A percentile compares a stretch with the other conserved stretches of the same genome.
phyloP scores from a whole-genome alignment of 2,797 vertebrate species.

The Lepidocolaptes lacrymiger region DNA sequence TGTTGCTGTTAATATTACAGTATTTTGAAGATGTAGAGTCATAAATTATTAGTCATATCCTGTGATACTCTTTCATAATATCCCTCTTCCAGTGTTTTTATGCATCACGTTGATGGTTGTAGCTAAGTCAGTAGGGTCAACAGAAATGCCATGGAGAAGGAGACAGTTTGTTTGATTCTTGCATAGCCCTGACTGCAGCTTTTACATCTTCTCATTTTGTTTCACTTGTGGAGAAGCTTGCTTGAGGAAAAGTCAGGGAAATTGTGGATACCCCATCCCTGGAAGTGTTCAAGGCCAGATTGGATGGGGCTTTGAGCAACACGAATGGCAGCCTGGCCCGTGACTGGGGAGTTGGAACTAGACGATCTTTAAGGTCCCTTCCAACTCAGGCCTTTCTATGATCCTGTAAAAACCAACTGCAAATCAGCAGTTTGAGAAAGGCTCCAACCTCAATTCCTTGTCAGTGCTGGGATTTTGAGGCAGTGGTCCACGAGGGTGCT shows the following conservation, averaged over 20 bases:
- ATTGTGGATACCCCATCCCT: neutral
- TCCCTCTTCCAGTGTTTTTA: neutral
- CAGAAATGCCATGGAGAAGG: neutral
- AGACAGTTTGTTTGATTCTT: neutral
- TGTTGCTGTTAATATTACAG: neutral
- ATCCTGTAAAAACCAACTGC: neutral
- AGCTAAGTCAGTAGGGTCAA: neutral
- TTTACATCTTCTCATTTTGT: neutral
- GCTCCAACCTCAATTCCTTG: neutral
- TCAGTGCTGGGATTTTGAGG: neutral
- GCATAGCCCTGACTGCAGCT: neutral
- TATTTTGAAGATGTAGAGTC: neutral
- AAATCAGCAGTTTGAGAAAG: neutral
- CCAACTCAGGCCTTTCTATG: neutral
- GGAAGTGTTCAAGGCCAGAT: neutral
- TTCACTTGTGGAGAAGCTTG: neutral
- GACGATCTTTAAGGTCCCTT: neutral
- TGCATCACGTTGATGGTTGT: neutral
- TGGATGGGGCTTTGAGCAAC: neutral
- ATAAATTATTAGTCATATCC: neutral
- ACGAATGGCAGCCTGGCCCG: neutral
- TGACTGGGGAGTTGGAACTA: no score
- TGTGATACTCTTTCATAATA: neutral
- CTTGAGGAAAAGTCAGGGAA: neutral
- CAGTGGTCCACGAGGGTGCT: neutral